Conservation (phyloP, 2,888 invertebrate genomes). For the Polydrusus pterygomalis region DNA sequence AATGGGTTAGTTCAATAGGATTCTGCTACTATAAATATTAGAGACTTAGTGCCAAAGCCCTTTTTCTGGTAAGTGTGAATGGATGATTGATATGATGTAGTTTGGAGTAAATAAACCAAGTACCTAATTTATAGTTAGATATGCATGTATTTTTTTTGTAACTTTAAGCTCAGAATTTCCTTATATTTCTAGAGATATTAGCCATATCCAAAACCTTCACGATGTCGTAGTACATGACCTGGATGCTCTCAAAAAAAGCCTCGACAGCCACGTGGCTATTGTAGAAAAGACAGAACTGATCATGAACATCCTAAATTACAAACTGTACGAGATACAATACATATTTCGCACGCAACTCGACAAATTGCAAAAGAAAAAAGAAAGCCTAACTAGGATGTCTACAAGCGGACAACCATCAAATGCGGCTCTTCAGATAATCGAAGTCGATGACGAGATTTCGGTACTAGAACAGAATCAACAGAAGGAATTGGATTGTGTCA, state of each 20-base stretch:
- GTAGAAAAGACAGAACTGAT: slow-evolving; percentile 64
- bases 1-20: too few species aligned
- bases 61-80: too few species aligned
- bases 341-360: slow-evolving; percentile 62
- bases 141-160: too few species aligned
- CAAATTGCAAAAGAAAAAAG: slow-evolving; percentile 59
- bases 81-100: too few species aligned
- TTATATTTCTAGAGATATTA: slow-evolving; percentile 56
- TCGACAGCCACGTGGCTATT: slow-evolving; percentile 57
- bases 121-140: too few species aligned
- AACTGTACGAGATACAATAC: slow-evolving; percentile 64
- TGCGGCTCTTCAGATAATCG: slow-evolving; percentile 58
- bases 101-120: too few species aligned
- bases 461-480: slow-evolving; percentile 62
- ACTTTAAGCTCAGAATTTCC: too few species aligned
- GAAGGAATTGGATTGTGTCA: slow-evolving; percentile 60
- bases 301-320: slow-evolving; percentile 63
- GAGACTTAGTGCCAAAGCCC: too few species aligned
- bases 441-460: slow-evolving; percentile 63
- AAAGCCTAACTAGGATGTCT: slow-evolving; percentile 54
- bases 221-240: slow-evolving; percentile 57
- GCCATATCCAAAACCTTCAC: slow-evolving; percentile 59
- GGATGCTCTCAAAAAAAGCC: slow-evolving; percentile 51
- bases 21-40: too few species aligned
- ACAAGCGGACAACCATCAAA: slow-evolving; percentile 53